phyloP scores from a whole-genome alignment of 2,888 invertebrate genomes.

The Meteorus cinctellus region DNA sequence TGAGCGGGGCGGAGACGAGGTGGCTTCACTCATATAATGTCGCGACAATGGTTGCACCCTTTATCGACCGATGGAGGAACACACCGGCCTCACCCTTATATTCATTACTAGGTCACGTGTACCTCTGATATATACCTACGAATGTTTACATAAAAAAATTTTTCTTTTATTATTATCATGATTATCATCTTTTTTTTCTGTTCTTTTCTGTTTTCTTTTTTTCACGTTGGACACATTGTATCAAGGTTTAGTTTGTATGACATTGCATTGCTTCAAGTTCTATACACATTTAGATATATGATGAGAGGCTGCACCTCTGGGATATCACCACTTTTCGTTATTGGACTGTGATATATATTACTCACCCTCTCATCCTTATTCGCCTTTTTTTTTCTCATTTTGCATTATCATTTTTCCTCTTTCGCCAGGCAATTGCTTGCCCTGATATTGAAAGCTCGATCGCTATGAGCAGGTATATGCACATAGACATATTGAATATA shows the following conservation, averaged over 20 bases:
- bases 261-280: conserved; percentile 25
- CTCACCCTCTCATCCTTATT: not conserved
- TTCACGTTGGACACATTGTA: conserved; percentile 3
- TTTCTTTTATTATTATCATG: not conserved
- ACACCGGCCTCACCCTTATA: conserved; percentile 18
- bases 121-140: not conserved
- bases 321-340: conserved; percentile 38
- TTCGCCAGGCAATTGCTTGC: conserved; percentile 5
- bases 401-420: conserved; percentile 1
- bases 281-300: conserved; percentile 9
- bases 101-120: conserved; percentile 10
- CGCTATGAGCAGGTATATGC: not conserved
- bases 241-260: conserved; percentile 6
- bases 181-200: not conserved
- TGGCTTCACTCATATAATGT: conserved; percentile 33
- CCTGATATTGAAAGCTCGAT: conserved; percentile 1
- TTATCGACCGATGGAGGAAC: conserved; percentile 37
- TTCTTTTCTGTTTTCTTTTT: not conserved
- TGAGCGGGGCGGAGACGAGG: not conserved
- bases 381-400: not conserved
- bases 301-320: conserved; percentile 13
- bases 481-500: not conserved
- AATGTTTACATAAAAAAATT: not conserved
- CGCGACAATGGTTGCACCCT: conserved; percentile 34
- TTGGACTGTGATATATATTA: conserved; percentile 28